Percentiles rank a stretch among this genome's conserved stretches.
Evolutionary conservation across 2,797 vertebrate genomes (phyloP).

Genomic region (Philypnodon macrostomus): DNA sequence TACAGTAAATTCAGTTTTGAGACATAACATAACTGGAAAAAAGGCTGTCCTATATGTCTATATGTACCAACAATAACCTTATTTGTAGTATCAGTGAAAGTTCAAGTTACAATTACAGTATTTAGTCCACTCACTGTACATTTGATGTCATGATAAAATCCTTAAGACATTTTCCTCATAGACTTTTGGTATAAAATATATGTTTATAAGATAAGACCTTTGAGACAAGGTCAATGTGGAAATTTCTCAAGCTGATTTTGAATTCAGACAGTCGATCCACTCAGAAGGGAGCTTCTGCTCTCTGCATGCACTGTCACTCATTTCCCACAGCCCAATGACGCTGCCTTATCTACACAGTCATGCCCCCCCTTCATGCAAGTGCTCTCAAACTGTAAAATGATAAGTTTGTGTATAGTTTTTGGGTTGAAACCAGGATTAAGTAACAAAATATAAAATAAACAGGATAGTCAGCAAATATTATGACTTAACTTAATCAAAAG

Average conservation of each 20-base stretch:
- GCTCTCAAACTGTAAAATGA: slow-evolving; percentile 24
- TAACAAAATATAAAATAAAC: too few relatives aligned
- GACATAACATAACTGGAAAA: too few relatives aligned
- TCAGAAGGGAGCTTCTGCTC: slow-evolving; percentile 44
- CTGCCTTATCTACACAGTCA: too few relatives aligned
- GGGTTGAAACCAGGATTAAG: too few relatives aligned
- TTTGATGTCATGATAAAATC: slow-evolving; percentile 14
- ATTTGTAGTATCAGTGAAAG: neutral
- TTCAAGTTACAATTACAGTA: neutral
- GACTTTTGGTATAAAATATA: slow-evolving; percentile 12
- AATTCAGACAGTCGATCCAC: slow-evolving; percentile 43
- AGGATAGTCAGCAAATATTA: too few relatives aligned
- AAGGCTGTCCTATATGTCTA: too few relatives aligned
- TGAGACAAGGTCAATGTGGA: slow-evolving; percentile 24
- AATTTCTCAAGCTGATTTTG: slow-evolving; percentile 43
- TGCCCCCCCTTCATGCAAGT: too few relatives aligned
- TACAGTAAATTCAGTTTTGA: too few relatives aligned
- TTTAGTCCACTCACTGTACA: neutral
- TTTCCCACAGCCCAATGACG: slow-evolving; percentile 32
- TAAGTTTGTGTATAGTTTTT: too few relatives aligned
- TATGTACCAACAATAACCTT: slow-evolving; percentile 1
- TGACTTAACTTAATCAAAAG: too few relatives aligned
- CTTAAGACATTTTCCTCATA: slow-evolving; percentile 10
- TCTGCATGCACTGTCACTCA: slow-evolving; percentile 57
- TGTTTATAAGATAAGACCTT: slow-evolving; percentile 13